Evolutionary conservation across 1,140 invertebrate species (phyloP), one percentile per base, ranked within the genome.

Genomic region (Hycleus phaleratus): DNA sequence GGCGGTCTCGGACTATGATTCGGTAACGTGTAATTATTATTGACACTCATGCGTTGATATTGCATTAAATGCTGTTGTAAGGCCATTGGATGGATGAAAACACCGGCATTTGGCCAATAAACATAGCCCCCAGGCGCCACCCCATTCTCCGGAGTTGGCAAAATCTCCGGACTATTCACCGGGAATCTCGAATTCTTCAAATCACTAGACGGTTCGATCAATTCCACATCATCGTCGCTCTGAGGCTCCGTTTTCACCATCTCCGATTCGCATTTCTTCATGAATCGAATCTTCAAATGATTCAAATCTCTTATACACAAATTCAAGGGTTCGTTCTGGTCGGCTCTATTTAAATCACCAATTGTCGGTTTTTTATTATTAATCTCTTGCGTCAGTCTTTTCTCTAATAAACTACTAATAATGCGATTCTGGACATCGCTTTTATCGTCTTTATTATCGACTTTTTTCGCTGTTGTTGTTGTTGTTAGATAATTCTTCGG

Each of bases 291-390:
- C 66, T 85, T 85, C 3, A 85, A 66, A 49, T 84, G 80, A 59
- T 82, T 82, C 32, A 83, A 68, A 65, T 89, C 90, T 39, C 88
- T 76, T 39, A 92, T 80, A 62, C 90, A 93, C 0, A 94, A 78
- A 74, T 94, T 94, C 4, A 94, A 73, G 0, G 91, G 90, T 68
- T 91, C 88, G 24, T 84, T 79, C 71, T 86, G 59, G 44, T 32
- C 32, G 32, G 7, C 11, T 49, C 24, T 44, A 44, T 42, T 42
- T 42, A 4, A 11, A n/a, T 42, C 40, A 32, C 7, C 45, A 9
- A 7, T 26, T 47, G 4, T 11, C 12, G 53, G 55, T 42, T 59
- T 60, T 2, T 38, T 50, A 39, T 66, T 75, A 54, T 76, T 79
- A 53, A 74, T 77, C 68, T 86, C 85, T 65, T 85, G 84, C 2